Evolutionary conservation across 2,113 vertebrate species (phyloP).

Genomic region (Trochalopteron elliotii): DNA sequence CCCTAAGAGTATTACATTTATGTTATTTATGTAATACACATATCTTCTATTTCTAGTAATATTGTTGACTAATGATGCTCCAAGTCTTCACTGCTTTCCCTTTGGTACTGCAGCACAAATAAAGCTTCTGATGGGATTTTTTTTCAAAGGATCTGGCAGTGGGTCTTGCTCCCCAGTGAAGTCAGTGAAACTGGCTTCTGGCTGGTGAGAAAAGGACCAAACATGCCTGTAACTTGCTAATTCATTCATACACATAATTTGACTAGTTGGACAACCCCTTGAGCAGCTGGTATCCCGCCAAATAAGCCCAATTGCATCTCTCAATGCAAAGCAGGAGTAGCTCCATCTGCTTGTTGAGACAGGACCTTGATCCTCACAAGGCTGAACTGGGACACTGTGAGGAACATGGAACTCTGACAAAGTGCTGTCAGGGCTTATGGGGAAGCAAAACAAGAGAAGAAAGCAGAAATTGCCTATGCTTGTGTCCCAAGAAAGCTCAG

Average conservation of each 20-base stretch:
- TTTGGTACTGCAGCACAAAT: background rate
- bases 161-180: background rate
- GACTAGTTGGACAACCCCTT: background rate
- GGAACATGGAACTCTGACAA: background rate
- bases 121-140: background rate
- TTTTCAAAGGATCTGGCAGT: background rate
- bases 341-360: background rate
- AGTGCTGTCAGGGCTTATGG: background rate
- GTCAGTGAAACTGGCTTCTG: background rate
- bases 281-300: background rate
- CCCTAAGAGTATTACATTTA: background rate
- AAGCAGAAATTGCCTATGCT: background rate
- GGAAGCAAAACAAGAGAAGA: background rate
- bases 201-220: background rate
- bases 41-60: background rate
- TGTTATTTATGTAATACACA: background rate
- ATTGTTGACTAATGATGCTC: background rate
- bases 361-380: background rate
- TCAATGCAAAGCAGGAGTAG: background rate
- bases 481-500: background rate
- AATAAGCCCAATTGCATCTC: background rate
- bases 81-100: background rate
- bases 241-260: fast-evolving
- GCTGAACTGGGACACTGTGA: fast-evolving
- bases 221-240: background rate